Conservation (phyloP, 2,797 vertebrate species). For the Oreonectes daqikongensis region DNA sequence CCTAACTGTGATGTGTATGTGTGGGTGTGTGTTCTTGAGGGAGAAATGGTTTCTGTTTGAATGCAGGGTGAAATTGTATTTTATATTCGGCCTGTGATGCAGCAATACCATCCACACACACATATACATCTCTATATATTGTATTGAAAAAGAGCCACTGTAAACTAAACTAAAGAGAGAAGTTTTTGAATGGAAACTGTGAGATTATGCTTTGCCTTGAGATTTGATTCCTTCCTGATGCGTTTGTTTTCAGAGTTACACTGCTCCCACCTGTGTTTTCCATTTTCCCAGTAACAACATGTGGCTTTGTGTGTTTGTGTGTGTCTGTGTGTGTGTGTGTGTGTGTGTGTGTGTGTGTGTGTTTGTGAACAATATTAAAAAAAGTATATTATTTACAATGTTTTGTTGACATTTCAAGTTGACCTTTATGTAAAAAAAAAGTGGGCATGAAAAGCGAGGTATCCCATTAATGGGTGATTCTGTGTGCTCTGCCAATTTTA, state of each 20-base stretch:
- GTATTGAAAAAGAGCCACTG: constrained; percentile 2
- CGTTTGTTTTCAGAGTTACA: neutral
- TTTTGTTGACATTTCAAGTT: constrained; percentile 79
- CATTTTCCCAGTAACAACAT: constrained; percentile 19
- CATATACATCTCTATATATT: neutral
- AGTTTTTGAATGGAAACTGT: constrained; percentile 21
- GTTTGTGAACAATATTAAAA: constrained; percentile 65
- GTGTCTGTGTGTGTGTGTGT: constrained; percentile 20
- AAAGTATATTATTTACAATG: constrained; percentile 73
- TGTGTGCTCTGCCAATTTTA: constrained; percentile 82
- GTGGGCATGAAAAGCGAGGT: constrained; percentile 59
- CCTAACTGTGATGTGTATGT: constrained; percentile 24
- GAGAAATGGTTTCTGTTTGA: constrained; percentile 44
- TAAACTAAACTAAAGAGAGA: constrained; percentile 22
- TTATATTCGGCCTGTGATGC: constrained; percentile 37
- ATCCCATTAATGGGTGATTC: constrained; percentile 83
- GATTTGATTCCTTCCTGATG: constrained; percentile 20
- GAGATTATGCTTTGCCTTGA: neutral
- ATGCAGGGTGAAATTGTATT: constrained; percentile 27
- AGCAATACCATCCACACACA: constrained; percentile 11
- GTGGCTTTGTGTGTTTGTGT: constrained; percentile 22
- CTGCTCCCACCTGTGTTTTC: constrained; percentile 11
- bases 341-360: constrained; percentile 17
- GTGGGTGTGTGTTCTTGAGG: constrained; percentile 26
- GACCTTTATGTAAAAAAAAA: constrained; percentile 79